Conservation (phyloP, 1,140 invertebrate species). For the Zaprionus nigranus region DNA sequence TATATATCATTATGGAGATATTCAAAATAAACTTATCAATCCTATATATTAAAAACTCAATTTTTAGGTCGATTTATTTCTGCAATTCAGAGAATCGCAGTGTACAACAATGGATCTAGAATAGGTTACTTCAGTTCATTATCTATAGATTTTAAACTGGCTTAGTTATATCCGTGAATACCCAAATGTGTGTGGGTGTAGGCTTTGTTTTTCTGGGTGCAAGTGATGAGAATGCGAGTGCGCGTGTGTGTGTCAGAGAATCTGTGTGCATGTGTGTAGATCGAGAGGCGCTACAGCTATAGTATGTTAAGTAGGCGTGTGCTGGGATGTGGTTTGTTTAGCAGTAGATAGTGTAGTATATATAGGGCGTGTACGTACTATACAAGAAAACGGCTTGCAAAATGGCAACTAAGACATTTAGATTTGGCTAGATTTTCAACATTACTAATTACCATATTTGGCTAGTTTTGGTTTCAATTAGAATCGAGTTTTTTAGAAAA, state of each 20-base stretch:
- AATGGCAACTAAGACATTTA: constrained; percentile 76
- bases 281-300: constrained; percentile 60
- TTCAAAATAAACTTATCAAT: too few relatives aligned
- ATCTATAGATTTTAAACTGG: not conserved
- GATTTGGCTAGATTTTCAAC: constrained; percentile 50
- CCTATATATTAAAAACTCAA: not conserved
- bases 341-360: constrained; percentile 13
- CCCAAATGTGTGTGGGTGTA: constrained; percentile 22
- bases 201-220: constrained; percentile 43
- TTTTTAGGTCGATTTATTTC: not conserved
- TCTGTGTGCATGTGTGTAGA: constrained; percentile 47
- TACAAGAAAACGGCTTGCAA: constrained; percentile 61
- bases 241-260: constrained; percentile 19
- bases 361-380: constrained; percentile 36
- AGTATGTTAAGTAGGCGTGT: constrained; percentile 34
- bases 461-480: constrained; percentile 41
- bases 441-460: constrained; percentile 61
- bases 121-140: not conserved
- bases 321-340: constrained; percentile 10
- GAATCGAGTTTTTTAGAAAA: constrained; percentile 46
- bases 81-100: not conserved
- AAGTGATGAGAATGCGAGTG: constrained; percentile 50
- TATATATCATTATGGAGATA: too few relatives aligned
- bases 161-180: not conserved
- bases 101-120: not conserved